Evolutionary conservation across 2,797 vertebrate genomes (phyloP), one percentile per base, ranked within the genome.

Genomic region (Champsocephalus gunnari): DNA sequence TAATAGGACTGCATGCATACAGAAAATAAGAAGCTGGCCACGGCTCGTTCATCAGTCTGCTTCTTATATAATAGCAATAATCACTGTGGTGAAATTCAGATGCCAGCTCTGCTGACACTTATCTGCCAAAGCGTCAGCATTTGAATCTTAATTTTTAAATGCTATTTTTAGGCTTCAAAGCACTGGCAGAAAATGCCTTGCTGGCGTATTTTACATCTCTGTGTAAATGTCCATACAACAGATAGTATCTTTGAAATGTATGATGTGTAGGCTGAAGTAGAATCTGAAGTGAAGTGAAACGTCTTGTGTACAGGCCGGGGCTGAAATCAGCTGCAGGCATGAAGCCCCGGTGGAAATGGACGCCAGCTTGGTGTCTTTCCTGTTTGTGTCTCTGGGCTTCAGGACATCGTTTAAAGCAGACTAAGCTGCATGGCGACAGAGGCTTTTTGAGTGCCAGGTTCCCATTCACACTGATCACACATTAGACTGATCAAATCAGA

Each of bases 401-500:
- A 11, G 66, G 28, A 38, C 72, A 71, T 83, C 85, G 87, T 86
- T 81, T 75, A 87, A 87, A 87, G 84, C 85, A 41, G 87, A 69
- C 81, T 60, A 57, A 84, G 87, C 88, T 85, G 82, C 87, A 76
- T 85, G 89, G 87, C 71, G 84, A 89, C 83, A 19, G 87, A 85
- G 81, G 84, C 75, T 82, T 77, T 81, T 63, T 71, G 81, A 90
- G 84, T 80, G 81, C 82, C 87, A 84, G 86, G 75, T 88, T 83
- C 77, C 83, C 83, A 87, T 91, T 91, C 88, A 91, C 89, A 91
- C 88, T 88, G 89, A 92, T 92, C 92, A 92, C 89, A 93, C 91
- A 91, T 93, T 90, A 90, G 84, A 79, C 90, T 90, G 90, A 93
- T 94, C 92, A 82, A 91, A 93, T 93, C 89, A 92, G 88, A 88